Conservation (phyloP, 2,113 vertebrate genomes). For the Pontoporia blainvillei region DNA sequence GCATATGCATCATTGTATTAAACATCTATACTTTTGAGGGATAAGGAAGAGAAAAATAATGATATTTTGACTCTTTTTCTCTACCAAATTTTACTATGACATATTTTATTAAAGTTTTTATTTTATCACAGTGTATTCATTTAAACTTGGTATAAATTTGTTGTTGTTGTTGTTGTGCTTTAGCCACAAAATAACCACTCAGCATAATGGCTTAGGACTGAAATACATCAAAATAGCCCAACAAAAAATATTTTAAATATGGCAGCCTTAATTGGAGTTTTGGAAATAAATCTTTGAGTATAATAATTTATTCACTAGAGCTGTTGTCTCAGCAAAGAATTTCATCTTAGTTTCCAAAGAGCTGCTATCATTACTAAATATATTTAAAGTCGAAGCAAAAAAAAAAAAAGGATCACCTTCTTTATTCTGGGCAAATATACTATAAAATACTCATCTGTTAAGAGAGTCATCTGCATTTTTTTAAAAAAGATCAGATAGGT, state of each 20-base stretch:
- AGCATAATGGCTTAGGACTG: slow-evolving; percentile 20
- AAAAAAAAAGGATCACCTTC: background rate
- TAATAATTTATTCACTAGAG: slow-evolving; percentile 64
- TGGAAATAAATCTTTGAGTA: slow-evolving; percentile 67
- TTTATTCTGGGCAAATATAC: slow-evolving; percentile 23
- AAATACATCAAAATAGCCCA: slow-evolving; percentile 61
- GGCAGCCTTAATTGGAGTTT: slow-evolving; percentile 62
- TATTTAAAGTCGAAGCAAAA: slow-evolving; percentile 53
- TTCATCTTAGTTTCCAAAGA: slow-evolving; percentile 68
- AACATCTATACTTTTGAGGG: background rate
- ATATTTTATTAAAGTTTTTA: background rate
- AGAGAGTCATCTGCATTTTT: background rate
- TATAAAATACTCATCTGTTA: background rate
- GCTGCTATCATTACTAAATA: slow-evolving; percentile 57
- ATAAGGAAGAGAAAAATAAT: background rate
- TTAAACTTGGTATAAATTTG: slow-evolving; percentile 33
- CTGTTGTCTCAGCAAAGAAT: slow-evolving; percentile 62
- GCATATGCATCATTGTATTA: background rate
- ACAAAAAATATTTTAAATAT: slow-evolving; percentile 60
- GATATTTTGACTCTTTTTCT: background rate
- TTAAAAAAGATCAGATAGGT: background rate
- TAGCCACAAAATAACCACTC: slow-evolving; percentile 41
- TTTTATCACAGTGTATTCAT: slow-evolving; percentile 1
- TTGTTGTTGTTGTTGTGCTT: slow-evolving; percentile 8
- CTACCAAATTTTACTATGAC: background rate